Conservation (phyloP, 2,113 vertebrate genomes). For the Mesocricetus auratus region DNA sequence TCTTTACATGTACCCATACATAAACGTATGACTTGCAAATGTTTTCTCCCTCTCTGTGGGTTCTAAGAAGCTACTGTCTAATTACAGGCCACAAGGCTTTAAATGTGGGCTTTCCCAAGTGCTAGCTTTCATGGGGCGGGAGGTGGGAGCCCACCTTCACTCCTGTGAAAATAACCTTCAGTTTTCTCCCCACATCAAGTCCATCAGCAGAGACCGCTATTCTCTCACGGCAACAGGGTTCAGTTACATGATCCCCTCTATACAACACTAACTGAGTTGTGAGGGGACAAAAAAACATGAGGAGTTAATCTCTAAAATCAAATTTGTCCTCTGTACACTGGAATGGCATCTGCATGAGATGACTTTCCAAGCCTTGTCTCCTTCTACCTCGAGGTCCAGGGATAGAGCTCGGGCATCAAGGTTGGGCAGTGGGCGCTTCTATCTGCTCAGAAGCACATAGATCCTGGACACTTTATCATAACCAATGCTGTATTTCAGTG, state of each 20-base stretch:
- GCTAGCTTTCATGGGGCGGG: background rate
- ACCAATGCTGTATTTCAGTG: background rate
- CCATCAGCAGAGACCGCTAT: background rate
- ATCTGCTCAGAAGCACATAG: background rate
- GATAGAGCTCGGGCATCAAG: too few species aligned
- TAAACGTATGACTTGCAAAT: background rate
- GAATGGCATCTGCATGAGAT: background rate
- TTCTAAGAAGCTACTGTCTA: background rate
- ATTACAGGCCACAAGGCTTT: background rate
- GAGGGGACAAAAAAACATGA: background rate
- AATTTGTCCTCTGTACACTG: background rate
- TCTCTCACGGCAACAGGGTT: background rate
- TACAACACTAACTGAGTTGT: background rate
- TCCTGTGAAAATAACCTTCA: slow-evolving; percentile 19
- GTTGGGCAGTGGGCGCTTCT: too few species aligned
- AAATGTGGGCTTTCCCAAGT: background rate
- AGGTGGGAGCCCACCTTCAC: background rate
- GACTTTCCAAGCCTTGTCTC: background rate
- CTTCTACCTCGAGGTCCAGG: background rate
- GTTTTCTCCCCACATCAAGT: slow-evolving; percentile 20
- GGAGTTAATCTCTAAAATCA: slow-evolving; percentile 20
- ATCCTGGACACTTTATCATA: background rate
- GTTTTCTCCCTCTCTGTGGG: background rate
- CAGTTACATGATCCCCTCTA: too few species aligned
- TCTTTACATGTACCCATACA: background rate